Percentiles rank a stretch among this genome's conserved stretches.
Evolutionary conservation across 1,140 invertebrate species (phyloP).

Genomic region (Zaprionus gabonicus): DNA sequence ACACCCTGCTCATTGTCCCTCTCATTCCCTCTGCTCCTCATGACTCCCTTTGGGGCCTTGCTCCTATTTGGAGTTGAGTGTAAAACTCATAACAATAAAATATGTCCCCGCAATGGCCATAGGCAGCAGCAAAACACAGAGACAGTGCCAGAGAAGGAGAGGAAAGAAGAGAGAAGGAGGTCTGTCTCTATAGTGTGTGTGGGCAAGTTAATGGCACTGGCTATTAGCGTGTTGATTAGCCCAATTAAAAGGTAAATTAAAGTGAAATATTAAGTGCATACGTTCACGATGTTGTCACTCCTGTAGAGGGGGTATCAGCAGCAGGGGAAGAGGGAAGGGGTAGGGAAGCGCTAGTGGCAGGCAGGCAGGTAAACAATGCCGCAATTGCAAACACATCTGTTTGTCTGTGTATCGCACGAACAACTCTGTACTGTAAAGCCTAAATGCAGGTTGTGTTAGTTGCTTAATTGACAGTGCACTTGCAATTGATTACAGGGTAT

Average conservation of each 20-base stretch:
- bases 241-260: slow-evolving; percentile 79
- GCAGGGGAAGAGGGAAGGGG: too few species aligned
- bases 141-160: not conserved
- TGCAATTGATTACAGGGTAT: not conserved
- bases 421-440: not conserved
- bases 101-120: slow-evolving; percentile 53
- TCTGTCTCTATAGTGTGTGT: slow-evolving; percentile 13
- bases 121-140: slow-evolving; percentile 7
- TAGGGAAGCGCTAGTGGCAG: not conserved
- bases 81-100: slow-evolving; percentile 78
- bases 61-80: slow-evolving; percentile 33
- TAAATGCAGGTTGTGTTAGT: not conserved
- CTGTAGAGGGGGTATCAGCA: not conserved
- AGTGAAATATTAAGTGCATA: slow-evolving; percentile 71
- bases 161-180: not conserved
- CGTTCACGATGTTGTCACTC: slow-evolving; percentile 28
- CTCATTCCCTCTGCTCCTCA: not conserved
- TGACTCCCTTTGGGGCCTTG: not conserved
- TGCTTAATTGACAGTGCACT: not conserved
- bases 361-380: not conserved
- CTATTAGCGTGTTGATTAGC: slow-evolving; percentile 79
- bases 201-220: slow-evolving; percentile 54
- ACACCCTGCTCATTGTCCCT: not conserved
- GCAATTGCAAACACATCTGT: not conserved
- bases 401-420: not conserved